A percentile compares a stretch with the other conserved stretches of the same genome.
phyloP scores from a whole-genome alignment of 2,797 vertebrate species.

The Gobionotothen gibberifrons region DNA sequence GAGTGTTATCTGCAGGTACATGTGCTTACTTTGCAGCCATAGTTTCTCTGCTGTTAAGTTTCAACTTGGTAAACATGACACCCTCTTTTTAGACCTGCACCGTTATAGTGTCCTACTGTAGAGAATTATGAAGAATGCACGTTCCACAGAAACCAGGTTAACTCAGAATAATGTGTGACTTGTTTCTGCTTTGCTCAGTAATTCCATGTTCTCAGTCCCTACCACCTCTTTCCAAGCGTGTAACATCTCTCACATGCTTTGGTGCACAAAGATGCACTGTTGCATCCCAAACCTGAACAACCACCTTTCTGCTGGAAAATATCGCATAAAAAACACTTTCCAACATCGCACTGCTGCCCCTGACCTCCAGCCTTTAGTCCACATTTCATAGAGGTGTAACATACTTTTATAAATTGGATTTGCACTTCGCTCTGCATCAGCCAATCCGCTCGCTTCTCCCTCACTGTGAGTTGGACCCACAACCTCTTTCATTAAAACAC shows the following conservation, averaged over 20 bases:
- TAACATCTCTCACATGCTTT: slow-evolving; percentile 6
- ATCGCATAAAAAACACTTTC: background rate
- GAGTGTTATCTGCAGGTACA: slow-evolving; percentile 17
- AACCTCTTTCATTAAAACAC: no score
- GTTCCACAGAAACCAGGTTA: slow-evolving; percentile 29
- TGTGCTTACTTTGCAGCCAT: slow-evolving; percentile 12
- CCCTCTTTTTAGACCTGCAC: background rate
- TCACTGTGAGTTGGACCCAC: no score
- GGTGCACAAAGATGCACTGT: slow-evolving; percentile 2
- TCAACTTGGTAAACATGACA: slow-evolving; percentile 25
- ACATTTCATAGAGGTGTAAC: slow-evolving; percentile 47
- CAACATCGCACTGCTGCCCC: background rate
- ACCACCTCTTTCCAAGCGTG: background rate
- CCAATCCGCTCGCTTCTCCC: no score
- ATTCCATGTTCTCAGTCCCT: slow-evolving; percentile 10
- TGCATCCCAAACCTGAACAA: background rate
- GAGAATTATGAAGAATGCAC: slow-evolving; percentile 1
- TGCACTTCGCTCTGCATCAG: no score
- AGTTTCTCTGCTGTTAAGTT: slow-evolving; percentile 17
- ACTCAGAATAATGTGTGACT: slow-evolving; percentile 20
- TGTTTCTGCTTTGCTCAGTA: background rate
- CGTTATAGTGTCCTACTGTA: background rate
- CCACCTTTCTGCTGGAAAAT: no score
- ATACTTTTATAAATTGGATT: slow-evolving; percentile 16
- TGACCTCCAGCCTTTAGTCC: slow-evolving; percentile 34